Evolutionary conservation across 2,888 invertebrate species (phyloP), one percentile per base, ranked within the genome.

Genomic region (Mimachlamys varia): DNA sequence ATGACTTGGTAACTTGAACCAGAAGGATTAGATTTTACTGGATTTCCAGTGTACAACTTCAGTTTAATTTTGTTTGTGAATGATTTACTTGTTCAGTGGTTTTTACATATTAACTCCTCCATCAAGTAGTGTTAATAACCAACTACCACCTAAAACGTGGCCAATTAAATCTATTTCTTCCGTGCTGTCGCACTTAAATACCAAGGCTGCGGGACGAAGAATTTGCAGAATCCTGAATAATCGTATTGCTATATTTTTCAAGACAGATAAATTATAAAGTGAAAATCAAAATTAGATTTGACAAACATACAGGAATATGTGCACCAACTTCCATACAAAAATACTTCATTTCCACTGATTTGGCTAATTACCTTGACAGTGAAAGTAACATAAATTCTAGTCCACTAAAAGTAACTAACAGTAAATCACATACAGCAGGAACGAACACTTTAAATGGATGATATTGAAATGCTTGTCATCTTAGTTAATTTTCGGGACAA

Each of bases 241-340:
- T 76, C 27, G 62, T 76, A 76, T 76, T 76, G 62, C 62, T 76
- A 76, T 76, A 76, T 27, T 76, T 27, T 76, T 76, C 62, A 4
- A 17, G n/a, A n/a, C 62, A 27, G 62, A 76, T 76, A 27, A 7
- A n/a, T n/a, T 5, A 76, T 7, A 76, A 76, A 27, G 0, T 7
- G 10, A 13, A 27, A 76, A 76, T 76, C 62, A 76, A 76, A 76
- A 76, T 13, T n/a, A 76, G 27, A 76, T n/a, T 76, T 76, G 0
- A 76, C 27, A 7, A 13, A 27, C 62, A 76, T 76, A 76, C 3
- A 27, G 62, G 5, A 76, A 76, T 7, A 76, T 27, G 13, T 76
- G 62, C 62, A 76, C 62, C 62, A 76, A 27, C 5, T n/a, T 76
- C 76, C 17, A 33, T 76, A 33, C 1, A 33, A 58, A 4, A 76